Evolutionary conservation across 1,140 invertebrate species (phyloP).

Genomic region (Bombus ignitus): DNA sequence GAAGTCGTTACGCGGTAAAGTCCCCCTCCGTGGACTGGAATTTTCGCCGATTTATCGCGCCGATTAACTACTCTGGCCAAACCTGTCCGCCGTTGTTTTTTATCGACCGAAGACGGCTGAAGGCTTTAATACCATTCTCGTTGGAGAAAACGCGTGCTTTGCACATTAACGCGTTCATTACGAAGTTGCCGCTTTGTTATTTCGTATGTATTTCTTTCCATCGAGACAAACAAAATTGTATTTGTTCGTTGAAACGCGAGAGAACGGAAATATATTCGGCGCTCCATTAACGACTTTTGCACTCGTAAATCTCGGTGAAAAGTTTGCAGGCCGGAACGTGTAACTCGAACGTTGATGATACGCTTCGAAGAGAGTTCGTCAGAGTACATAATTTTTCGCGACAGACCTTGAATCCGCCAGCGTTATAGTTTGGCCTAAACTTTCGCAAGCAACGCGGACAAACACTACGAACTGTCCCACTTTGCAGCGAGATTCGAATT

Average conservation of each 20-base stretch:
- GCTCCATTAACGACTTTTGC: too few relatives aligned
- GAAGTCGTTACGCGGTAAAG: conserved; percentile 17
- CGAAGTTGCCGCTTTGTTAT: too few relatives aligned
- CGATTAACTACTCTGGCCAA: conserved; percentile 16
- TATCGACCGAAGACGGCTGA: background rate
- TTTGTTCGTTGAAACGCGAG: too few relatives aligned
- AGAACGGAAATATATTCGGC: too few relatives aligned
- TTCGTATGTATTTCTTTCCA: background rate
- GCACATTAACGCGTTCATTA: too few relatives aligned
- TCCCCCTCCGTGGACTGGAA: background rate
- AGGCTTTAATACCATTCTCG: background rate
- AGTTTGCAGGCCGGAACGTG: background rate
- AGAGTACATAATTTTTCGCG: background rate
- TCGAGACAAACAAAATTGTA: background rate
- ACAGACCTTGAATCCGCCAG: background rate
- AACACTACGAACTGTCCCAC: background rate
- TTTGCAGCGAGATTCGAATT: background rate
- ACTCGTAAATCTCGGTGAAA: background rate
- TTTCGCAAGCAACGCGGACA: background rate
- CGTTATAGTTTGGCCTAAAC: background rate
- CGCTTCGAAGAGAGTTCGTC: background rate
- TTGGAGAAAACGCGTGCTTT: background rate
- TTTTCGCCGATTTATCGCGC: conserved; percentile 23
- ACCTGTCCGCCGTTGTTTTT: background rate
- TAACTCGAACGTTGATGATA: background rate